A percentile compares a stretch with the other conserved stretches of the same genome.
These are phyloP conservation scores for Sparidentex hasta DNA, from an alignment of 2,797 vertebrate genomes.

Conservation along the genomic window DNA sequence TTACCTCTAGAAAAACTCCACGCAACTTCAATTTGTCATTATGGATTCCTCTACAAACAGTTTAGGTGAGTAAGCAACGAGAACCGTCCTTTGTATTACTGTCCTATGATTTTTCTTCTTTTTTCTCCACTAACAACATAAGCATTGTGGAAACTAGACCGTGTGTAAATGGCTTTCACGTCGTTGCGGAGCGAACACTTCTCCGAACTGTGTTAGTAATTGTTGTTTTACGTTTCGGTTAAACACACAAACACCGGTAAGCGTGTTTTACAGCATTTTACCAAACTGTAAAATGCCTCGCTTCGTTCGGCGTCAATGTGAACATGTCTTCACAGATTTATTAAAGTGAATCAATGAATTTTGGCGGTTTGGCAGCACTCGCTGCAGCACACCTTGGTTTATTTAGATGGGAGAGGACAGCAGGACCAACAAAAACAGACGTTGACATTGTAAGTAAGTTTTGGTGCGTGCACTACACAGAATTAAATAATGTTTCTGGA, in stretches of 20 bases:
- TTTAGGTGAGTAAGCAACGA: slow-evolving; percentile 78
- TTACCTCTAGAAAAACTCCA: slow-evolving; percentile 24
- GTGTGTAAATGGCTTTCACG: not conserved
- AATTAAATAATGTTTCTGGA: not conserved
- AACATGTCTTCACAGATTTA: not conserved
- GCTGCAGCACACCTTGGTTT: slow-evolving; percentile 1
- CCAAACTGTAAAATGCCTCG: fast-evolving
- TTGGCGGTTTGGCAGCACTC: not conserved
- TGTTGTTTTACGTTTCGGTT: not conserved
- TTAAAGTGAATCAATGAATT: not conserved
- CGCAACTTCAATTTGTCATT: not conserved
- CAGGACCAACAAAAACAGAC: not conserved
- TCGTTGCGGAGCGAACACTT: not conserved
- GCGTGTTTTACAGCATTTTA: not conserved
- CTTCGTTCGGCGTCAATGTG: not conserved
- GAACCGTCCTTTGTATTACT: not conserved
- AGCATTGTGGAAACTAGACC: not conserved
- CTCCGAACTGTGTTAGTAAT: not conserved
- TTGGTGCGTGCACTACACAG: too few species aligned
- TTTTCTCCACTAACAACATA: not conserved
- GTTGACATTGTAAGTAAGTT: not conserved
- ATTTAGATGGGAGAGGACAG: not conserved
- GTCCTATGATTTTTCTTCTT: not conserved
- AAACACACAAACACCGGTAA: fast-evolving
- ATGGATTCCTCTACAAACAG: slow-evolving; percentile 88